phyloP scores from a whole-genome alignment of 2,113 vertebrate species.

The Ptyas mucosa region DNA sequence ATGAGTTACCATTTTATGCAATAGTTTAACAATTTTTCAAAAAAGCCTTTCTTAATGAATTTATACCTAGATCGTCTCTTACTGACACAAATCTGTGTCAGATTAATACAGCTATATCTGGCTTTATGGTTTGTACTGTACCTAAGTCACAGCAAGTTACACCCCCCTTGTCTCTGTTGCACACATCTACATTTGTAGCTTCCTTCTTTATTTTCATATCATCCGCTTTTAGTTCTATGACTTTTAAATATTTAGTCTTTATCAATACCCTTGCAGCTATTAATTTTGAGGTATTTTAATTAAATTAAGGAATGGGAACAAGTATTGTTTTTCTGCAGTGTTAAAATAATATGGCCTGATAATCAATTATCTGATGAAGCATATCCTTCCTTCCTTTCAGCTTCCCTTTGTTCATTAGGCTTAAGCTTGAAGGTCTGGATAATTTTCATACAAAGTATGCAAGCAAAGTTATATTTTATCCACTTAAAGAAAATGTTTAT shows the following conservation, averaged over 20 bases:
- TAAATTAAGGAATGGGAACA: background rate
- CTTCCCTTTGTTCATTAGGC: background rate
- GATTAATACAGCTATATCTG: background rate
- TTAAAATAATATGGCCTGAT: background rate
- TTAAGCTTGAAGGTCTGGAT: background rate
- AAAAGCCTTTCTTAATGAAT: background rate
- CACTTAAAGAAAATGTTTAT: background rate
- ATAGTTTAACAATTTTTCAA: background rate
- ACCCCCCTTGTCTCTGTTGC: background rate
- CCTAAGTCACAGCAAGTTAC: background rate
- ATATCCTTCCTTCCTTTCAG: background rate
- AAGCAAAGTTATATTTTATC: background rate
- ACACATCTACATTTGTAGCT: background rate
- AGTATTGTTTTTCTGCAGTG: background rate
- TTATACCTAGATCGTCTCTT: background rate
- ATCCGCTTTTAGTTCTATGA: background rate
- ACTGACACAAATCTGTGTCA: background rate
- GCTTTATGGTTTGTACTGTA: background rate
- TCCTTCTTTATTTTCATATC: background rate
- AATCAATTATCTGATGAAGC: background rate
- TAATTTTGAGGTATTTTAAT: background rate
- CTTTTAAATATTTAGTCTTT: background rate
- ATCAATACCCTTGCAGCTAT: background rate
- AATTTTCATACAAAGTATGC: background rate
- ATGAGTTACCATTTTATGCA: background rate